A percentile compares a stretch with the other conserved stretches of the same genome.
These are phyloP conservation scores for Taphrorychus bicolor DNA, from an alignment of 2,888 invertebrate genomes.

Conservation along the genomic window DNA sequence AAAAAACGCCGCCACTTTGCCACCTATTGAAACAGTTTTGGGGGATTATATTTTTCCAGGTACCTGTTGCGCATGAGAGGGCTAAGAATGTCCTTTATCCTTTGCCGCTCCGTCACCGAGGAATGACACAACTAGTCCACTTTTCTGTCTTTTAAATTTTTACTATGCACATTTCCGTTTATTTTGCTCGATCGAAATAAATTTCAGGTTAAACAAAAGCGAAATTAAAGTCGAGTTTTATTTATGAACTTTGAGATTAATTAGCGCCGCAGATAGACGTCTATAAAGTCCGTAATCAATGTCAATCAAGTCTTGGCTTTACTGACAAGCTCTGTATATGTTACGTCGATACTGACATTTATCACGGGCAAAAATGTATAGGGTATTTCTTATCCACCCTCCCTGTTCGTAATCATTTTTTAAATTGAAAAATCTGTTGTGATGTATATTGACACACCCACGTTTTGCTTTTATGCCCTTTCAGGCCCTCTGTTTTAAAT, in stretches of 20 bases:
- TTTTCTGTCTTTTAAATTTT: too few species aligned
- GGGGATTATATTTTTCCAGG: constrained; percentile 14
- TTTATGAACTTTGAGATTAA: constrained; percentile 42
- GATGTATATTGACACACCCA: constrained; percentile 44
- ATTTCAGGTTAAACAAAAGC: constrained; percentile 31
- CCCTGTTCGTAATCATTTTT: constrained; percentile 43
- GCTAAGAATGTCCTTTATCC: not conserved
- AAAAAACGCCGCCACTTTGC: constrained; percentile 18
- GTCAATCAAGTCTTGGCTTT: constrained; percentile 50
- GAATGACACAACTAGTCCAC: not conserved
- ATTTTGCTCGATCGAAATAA: constrained; percentile 16
- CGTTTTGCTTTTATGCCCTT: constrained; percentile 4
- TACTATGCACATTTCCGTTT: not conserved
- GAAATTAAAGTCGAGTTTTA: constrained; percentile 35
- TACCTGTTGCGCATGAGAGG: constrained; percentile 14
- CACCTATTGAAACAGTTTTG: constrained; percentile 15
- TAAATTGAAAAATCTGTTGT: constrained; percentile 47
- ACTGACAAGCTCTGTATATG: constrained; percentile 40
- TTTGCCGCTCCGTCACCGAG: not conserved
- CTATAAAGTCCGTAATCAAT: constrained; percentile 48
- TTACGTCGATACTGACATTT: constrained; percentile 46
- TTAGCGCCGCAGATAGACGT: constrained; percentile 36
- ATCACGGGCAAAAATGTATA: constrained; percentile 46
- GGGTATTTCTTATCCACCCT: constrained; percentile 47
- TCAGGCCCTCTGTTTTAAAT: not conserved